Base-by-base conservation (phyloP, 2,797 vertebrate species). In the Loris lydekkerianus region DNA sequence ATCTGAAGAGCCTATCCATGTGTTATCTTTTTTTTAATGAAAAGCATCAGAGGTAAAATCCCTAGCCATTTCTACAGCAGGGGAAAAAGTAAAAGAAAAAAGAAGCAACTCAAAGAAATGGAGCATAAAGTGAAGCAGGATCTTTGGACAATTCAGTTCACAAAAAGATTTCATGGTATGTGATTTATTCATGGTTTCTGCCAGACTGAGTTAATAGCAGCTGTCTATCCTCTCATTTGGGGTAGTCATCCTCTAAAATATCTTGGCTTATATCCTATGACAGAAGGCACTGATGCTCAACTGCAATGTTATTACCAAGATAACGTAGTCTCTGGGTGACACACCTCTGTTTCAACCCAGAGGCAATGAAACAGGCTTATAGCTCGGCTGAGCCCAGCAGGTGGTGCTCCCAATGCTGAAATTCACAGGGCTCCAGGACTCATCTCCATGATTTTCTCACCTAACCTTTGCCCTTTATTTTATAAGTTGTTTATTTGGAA, bases 161-260 rank as follows among this genome's bases (percentile, higher is more conserved):
- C 25, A 86, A 67, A 89, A 88, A 65, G 58, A 46, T 17, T 95
- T 91, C n/a, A 49, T 86, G 63, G 23, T 27, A 49, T 69, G 63
- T 89, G 93, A 86, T 88, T 92, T 95, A 95, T 92, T 97, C 91
- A 90, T 83, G 70, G 43, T 15, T 94, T 78, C 69, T 86, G 31
- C 70, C 69, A 67, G 76, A 94, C 10, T 53, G 49, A 92, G 88
- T 67, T 84, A 89, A 67, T 58, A 95, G 85, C 60, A 83, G 65
- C 37, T 89, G 86, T 53, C 69, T 94, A 31, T 90, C 69, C 46
- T 86, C 65, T 75, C 58, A 34, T 34, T 73, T 69, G 75, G 49
- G n/a, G 49, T n/a, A 31, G 49, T 81, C 85, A 85, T 78, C 8
- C 58, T 40, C 82, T 83, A 80, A 95, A 95, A 82, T 72, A 37